These are phyloP conservation scores for Phyllotreta striolata DNA, from an alignment of 2,888 invertebrate genomes.

Conservation along the genomic window DNA sequence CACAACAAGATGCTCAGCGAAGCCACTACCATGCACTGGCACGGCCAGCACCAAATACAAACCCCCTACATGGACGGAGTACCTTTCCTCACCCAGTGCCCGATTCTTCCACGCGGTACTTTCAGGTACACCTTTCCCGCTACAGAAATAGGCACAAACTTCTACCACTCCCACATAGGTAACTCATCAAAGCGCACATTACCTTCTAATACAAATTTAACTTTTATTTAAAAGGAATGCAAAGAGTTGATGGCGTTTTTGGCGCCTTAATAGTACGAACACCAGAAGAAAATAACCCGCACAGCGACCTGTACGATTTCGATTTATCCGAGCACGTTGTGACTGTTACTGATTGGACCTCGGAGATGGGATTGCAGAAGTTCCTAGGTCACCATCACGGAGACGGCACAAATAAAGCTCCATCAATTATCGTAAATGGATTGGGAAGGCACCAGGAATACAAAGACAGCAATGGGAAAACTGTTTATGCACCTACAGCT, in stretches of 20 bases:
- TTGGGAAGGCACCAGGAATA: constrained; percentile 69
- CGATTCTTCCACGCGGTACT: constrained; percentile 76
- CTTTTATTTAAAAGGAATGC: constrained; percentile 72
- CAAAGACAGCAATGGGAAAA: constrained; percentile 51
- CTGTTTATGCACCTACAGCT: constrained; percentile 67
- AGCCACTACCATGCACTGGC: constrained; percentile 90
- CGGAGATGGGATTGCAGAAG: constrained; percentile 74
- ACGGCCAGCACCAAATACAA: constrained; percentile 81
- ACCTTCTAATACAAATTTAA: constrained; percentile 30
- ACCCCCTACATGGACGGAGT: constrained; percentile 91
- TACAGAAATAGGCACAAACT: constrained; percentile 80
- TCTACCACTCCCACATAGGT: constrained; percentile 82
- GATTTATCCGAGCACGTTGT: constrained; percentile 81
- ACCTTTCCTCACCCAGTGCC: constrained; percentile 85
- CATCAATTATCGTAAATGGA: constrained; percentile 84
- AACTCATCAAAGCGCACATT: too few species aligned
- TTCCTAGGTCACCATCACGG: constrained; percentile 85
- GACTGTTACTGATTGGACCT: constrained; percentile 84
- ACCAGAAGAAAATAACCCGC: constrained; percentile 70
- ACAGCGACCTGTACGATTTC: constrained; percentile 75
- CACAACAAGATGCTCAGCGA: constrained; percentile 81
- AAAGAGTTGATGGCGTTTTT: constrained; percentile 86
- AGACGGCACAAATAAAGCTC: constrained; percentile 82
- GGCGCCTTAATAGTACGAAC: constrained; percentile 79
- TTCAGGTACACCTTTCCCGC: constrained; percentile 82